These are phyloP conservation scores for Meteorus cinctellus DNA, from an alignment of 2,888 invertebrate species.

Conservation along the genomic window DNA sequence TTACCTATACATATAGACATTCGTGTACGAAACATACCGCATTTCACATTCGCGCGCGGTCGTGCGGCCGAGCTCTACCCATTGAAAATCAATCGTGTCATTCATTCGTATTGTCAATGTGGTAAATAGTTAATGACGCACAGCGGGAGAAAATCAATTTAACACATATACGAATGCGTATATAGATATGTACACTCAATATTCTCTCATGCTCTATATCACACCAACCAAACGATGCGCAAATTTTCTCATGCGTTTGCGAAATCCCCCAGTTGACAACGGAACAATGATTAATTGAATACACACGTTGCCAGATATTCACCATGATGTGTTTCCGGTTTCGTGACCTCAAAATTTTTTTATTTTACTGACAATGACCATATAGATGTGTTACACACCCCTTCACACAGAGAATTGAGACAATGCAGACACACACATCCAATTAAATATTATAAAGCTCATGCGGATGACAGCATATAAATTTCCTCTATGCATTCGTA, in stretches of 20 bases:
- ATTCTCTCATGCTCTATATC: neutral
- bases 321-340: neutral
- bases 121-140: constrained; percentile 36
- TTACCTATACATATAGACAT: neutral
- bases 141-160: constrained; percentile 29
- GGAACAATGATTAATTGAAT: constrained; percentile 11
- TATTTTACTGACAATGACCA: neutral
- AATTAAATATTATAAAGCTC: neutral
- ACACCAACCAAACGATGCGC: neutral
- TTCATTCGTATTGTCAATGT: constrained; percentile 49
- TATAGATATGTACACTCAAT: neutral
- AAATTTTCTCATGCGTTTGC: constrained; percentile 10
- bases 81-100: constrained; percentile 63
- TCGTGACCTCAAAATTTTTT: neutral
- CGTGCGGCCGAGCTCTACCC: constrained; percentile 31
- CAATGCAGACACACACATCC: neutral
- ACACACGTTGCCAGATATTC: neutral
- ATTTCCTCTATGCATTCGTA: neutral
- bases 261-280: constrained; percentile 11
- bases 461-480: neutral
- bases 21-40: neutral
- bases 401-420: neutral
- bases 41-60: neutral
- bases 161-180: neutral
- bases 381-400: neutral